Percentiles rank a stretch among this genome's conserved stretches.
Evolutionary conservation across 1,140 invertebrate genomes (phyloP).

Genomic region (Micrasema longulum): DNA sequence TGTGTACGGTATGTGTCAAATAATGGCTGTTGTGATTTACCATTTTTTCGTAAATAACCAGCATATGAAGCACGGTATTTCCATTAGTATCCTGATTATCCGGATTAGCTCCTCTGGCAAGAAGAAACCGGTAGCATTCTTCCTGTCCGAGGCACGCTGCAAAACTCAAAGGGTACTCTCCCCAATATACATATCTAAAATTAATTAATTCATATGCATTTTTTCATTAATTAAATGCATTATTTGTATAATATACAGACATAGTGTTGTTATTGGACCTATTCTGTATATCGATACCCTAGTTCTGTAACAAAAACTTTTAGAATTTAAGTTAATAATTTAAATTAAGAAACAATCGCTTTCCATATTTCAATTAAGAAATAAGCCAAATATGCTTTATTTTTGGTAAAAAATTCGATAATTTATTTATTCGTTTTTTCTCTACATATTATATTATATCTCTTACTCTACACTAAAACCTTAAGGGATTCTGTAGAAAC

Average conservation of each 20-base stretch:
- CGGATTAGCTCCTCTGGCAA: slow-evolving; percentile 94
- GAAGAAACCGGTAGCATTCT: slow-evolving; percentile 94
- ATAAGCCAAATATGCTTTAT: not conserved
- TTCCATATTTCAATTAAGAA: not conserved
- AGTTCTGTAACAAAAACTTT: not conserved
- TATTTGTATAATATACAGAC: no score
- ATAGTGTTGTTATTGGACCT: not conserved
- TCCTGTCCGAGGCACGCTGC: slow-evolving; percentile 97
- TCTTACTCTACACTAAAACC: no score
- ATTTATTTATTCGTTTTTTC: no score
- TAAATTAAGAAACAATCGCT: not conserved
- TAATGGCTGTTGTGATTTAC: no score
- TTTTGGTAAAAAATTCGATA: no score
- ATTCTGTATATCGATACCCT: not conserved
- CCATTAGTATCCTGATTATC: slow-evolving; percentile 97
- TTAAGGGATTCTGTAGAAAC: no score
- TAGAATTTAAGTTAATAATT: not conserved
- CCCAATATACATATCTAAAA: slow-evolving; percentile 95
- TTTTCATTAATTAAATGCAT: no score
- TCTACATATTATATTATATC: no score
- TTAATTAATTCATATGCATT: not conserved
- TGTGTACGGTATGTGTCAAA: no score
- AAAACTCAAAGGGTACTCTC: slow-evolving; percentile 96
- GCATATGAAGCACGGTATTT: slow-evolving; percentile 96
- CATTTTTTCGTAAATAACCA: slow-evolving; percentile 95